These are phyloP conservation scores for Battus philenor DNA, from an alignment of 1,140 invertebrate species.

Conservation along the genomic window DNA sequence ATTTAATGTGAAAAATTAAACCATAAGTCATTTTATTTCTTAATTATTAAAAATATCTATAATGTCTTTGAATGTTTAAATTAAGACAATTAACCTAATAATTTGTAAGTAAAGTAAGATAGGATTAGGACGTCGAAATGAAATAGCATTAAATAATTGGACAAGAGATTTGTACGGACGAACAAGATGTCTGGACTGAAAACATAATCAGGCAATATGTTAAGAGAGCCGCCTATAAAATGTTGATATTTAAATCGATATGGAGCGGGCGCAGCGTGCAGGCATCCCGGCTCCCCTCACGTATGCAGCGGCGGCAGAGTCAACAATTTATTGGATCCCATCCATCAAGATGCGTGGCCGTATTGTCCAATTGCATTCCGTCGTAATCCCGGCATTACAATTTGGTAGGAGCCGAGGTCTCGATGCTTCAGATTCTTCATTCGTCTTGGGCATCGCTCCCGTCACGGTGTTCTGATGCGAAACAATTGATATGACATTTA, in stretches of 20 bases:
- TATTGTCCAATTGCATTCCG: constrained; percentile 59
- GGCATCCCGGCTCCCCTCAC: constrained; percentile 25
- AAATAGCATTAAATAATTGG: no score
- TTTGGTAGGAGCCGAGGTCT: constrained; percentile 36
- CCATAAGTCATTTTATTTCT: no score
- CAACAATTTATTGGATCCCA: constrained; percentile 56
- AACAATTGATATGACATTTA: constrained; percentile 1
- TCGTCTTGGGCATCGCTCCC: constrained; percentile 18
- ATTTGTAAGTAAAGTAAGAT: no score
- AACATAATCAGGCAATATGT: no score
- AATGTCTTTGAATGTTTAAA: no score
- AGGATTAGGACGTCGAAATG: no score
- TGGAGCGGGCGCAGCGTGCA: constrained; percentile 18
- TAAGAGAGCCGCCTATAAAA: neutral
- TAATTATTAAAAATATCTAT: no score
- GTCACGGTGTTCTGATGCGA: neutral
- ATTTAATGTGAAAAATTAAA: no score
- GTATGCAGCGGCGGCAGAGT: constrained; percentile 26
- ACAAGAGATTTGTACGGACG: no score
- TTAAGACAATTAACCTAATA: no score
- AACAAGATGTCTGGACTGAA: no score
- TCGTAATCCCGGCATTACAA: constrained; percentile 29
- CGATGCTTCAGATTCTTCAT: constrained; percentile 31
- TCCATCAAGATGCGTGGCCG: constrained; percentile 49
- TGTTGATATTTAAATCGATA: constrained; percentile 13